Percentiles rank a stretch among this genome's conserved stretches.
Conservation (phyloP, 2,888 invertebrate genomes). For the Lepidochrysops patricia region DNA sequence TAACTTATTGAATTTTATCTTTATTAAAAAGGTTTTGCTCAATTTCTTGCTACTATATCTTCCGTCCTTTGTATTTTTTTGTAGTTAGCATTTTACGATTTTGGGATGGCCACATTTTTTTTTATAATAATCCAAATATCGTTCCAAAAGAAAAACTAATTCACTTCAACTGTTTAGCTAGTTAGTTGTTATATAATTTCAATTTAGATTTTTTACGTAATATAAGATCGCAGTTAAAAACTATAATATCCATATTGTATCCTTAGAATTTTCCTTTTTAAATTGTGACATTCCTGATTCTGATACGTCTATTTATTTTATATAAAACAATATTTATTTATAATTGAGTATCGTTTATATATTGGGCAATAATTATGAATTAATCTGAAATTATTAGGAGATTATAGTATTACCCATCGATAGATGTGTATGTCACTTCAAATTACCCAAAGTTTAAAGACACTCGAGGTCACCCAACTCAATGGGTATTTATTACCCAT, state of each 20-base stretch:
- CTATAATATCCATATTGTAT: neutral
- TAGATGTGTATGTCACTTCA: neutral
- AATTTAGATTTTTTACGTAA: conserved; percentile 10
- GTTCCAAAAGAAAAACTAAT: too few relatives aligned
- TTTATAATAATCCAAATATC: neutral
- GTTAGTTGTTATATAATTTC: conserved; percentile 18
- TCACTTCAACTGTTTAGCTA: neutral
- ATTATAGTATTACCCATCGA: neutral
- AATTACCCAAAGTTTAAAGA: too few relatives aligned
- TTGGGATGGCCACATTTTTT: neutral
- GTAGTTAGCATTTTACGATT: neutral
- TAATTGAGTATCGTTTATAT: neutral
- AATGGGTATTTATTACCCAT: neutral
- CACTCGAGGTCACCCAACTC: too few relatives aligned
- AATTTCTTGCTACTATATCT: neutral
- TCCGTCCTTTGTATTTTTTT: neutral
- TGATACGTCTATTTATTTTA: neutral
- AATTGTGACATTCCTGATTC: conserved; percentile 1
- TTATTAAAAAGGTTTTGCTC: neutral
- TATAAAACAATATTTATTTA: neutral
- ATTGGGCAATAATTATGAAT: neutral
- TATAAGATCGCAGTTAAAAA: conserved; percentile 2
- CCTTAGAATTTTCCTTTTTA: neutral
- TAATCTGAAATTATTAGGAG: neutral
- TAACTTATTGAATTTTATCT: neutral